Evolutionary conservation across 2,888 invertebrate species (phyloP).

Genomic region (Mythimna pallens): DNA sequence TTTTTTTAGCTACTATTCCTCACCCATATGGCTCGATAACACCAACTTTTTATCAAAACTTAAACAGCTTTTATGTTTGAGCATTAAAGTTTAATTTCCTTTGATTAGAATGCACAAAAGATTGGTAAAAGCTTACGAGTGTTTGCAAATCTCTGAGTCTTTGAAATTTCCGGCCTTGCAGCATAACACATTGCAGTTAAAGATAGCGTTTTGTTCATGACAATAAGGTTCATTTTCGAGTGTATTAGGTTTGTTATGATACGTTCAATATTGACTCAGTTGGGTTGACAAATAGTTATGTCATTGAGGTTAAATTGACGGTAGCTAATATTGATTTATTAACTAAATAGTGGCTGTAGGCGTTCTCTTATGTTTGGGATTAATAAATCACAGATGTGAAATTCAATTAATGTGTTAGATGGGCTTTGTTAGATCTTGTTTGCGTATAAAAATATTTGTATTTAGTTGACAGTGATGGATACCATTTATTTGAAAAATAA

Average conservation of each 20-base stretch:
- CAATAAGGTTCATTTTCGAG: conserved; percentile 37
- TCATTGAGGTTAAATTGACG: conserved; percentile 68
- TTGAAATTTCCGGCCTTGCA: conserved; percentile 40
- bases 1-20: conserved; percentile 43
- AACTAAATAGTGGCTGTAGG: conserved; percentile 44
- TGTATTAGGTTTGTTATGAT: conserved; percentile 18
- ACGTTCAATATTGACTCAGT: conserved; percentile 69
- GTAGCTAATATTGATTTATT: conserved; percentile 70
- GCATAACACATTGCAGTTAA: background rate
- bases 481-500: too few relatives aligned
- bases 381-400: conserved; percentile 40
- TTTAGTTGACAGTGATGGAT: too few relatives aligned
- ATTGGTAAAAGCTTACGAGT: conserved; percentile 26
- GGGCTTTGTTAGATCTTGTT: conserved; percentile 5
- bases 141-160: conserved; percentile 50
- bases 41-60: background rate
- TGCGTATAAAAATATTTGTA: background rate
- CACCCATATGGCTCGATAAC: conserved; percentile 7
- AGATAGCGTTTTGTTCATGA: background rate
- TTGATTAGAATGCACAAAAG: background rate
- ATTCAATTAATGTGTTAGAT: conserved; percentile 5
- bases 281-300: conserved; percentile 70
- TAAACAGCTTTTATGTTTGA: background rate
- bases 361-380: conserved; percentile 36
- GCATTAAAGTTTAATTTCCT: conserved; percentile 22